Evolutionary conservation across 2,113 vertebrate species (phyloP).

Genomic region (Oophaga pumilio): DNA sequence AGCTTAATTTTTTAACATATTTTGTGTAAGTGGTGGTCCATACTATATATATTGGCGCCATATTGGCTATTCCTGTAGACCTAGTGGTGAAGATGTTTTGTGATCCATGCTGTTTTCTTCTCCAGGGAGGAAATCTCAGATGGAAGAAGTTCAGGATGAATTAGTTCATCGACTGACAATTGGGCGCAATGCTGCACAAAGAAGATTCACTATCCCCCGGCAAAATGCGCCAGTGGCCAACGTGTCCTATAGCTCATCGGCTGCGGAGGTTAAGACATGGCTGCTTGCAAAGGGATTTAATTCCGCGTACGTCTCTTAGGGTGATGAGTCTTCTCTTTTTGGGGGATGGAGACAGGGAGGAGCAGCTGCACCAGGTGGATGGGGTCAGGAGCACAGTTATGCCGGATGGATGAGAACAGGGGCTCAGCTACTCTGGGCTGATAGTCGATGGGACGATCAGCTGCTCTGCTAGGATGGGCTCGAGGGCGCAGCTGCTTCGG

Average conservation of each 20-base stretch:
- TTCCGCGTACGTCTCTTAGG: slow-evolving; percentile 78
- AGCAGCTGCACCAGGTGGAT: too few relatives aligned
- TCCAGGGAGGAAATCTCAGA: slow-evolving; percentile 91
- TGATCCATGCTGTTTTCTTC: neutral
- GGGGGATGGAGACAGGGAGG: too few relatives aligned
- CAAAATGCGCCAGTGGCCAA: slow-evolving; percentile 71
- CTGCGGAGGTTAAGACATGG: slow-evolving; percentile 85
- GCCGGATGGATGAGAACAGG: too few relatives aligned
- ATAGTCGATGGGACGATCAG: too few relatives aligned
- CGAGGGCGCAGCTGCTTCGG: too few relatives aligned
- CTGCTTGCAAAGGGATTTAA: slow-evolving; percentile 92
- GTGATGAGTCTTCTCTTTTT: neutral
- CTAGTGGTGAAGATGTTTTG: neutral
- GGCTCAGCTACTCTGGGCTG: too few relatives aligned
- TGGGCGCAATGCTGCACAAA: slow-evolving; percentile 84
- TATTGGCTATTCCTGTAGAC: neutral
- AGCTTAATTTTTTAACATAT: too few relatives aligned
- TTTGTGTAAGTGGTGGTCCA: neutral
- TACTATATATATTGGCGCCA: neutral
- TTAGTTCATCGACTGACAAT: slow-evolving; percentile 89
- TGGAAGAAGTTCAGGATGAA: slow-evolving; percentile 98
- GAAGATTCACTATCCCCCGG: slow-evolving; percentile 80
- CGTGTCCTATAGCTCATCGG: slow-evolving; percentile 84
- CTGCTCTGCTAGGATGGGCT: too few relatives aligned
- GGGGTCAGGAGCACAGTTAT: too few relatives aligned